Evolutionary conservation across 2,888 invertebrate species (phyloP), one percentile per base, ranked within the genome.

Genomic region (Strigamia maritima): DNA sequence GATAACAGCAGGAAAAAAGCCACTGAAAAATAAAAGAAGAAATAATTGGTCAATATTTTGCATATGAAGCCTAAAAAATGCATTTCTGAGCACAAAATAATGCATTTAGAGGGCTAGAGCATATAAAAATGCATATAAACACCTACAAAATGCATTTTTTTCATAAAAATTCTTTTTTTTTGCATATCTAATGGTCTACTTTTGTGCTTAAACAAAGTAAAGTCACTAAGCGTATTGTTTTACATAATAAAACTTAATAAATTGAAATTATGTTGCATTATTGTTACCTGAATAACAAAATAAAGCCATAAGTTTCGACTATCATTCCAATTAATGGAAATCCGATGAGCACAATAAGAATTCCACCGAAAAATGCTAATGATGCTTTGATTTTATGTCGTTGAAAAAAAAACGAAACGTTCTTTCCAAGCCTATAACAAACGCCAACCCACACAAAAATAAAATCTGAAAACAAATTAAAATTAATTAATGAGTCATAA

Each of bases 321-420:
- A 95, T 88, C 94, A 99, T 99, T 81, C 99, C 99, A 79, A 98
- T 88, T 82, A 99, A 89, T 0, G 99, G 98, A 93, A 95, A 99
- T 12, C 98, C 98, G 44, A 97, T 86, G 14, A 99, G 89, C 31
- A 99, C 98, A 77, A 98, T 90, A 6, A 92, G 86, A 83, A 99
- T 95, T 1, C 99, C 99, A 16, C 95, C 94, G 84, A 98, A 93
- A 87, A 98, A 98, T 0, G 94, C 92, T 0, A 91, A 87, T 0
- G 95, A 93, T 0, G 94, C 98, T 89, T 93, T 95, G 78, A 94
- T 88, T 90, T 98, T 99, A 86, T 98, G 97, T 82, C 92, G 88
- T 88, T 99, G 98, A 87, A 99, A 99, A 89, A 99, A 99, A 87
- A 99, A 99, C 94, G 91, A 84, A 98, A 92, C 8, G 98, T 98